A percentile compares a stretch with the other conserved stretches of the same genome.
Conservation (phyloP, 64 coral and sea anemone species). For the Dendrophyllia cribrosa region DNA sequence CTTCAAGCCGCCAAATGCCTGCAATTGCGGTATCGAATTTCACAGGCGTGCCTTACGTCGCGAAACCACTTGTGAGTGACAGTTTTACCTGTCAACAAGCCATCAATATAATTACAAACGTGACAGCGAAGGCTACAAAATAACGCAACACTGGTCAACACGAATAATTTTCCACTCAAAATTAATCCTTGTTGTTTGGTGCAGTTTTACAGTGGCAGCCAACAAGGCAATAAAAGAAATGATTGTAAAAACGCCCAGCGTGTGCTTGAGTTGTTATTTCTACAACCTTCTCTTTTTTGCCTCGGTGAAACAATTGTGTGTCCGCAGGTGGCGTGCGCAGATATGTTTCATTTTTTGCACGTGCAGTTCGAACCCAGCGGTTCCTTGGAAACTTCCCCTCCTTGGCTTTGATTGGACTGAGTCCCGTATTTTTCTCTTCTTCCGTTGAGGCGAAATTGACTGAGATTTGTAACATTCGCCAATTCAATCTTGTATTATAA, state of each 20-base stretch:
- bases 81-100: constrained; percentile 84
- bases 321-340: constrained; percentile 76
- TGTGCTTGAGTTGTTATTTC: constrained; percentile 17
- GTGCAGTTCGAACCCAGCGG: constrained; percentile 37
- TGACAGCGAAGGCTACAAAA: constrained; percentile 74
- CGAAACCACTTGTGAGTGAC: constrained; percentile 88
- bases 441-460: constrained; percentile 63
- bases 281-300: constrained; percentile 1
- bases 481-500: constrained; percentile 69
- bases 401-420: neutral
- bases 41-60: constrained; percentile 76
- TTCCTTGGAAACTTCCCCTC: constrained; percentile 33
- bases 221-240: neutral
- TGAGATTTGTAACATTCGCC: constrained; percentile 51
- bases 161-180: constrained; percentile 72
- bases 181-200: constrained; percentile 41
- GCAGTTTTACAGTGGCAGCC: neutral
- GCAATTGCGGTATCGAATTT: constrained; percentile 83
- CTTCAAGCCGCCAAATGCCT: constrained; percentile 71
- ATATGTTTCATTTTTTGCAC: constrained; percentile 66
- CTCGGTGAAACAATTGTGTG: constrained; percentile 38
- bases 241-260: neutral
- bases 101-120: constrained; percentile 71
- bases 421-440: neutral
- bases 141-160: constrained; percentile 60